phyloP scores from a whole-genome alignment of 2,797 vertebrate genomes.

The Falco biarmicus region DNA sequence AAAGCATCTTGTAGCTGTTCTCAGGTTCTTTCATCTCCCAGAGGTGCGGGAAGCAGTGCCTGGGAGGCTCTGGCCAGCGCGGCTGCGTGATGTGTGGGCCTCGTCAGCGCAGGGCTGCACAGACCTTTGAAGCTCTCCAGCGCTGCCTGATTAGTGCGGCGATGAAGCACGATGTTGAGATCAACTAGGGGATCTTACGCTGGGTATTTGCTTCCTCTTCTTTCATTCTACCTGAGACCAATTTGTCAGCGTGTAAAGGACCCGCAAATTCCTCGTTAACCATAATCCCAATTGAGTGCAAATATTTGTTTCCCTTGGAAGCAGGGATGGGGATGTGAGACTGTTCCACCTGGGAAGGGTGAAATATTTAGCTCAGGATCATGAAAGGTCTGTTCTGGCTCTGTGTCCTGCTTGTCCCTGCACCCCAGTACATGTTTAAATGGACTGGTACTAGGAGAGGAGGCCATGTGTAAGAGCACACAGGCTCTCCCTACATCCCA shows the following conservation, averaged over 20 bases:
- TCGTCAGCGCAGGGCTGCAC: background rate
- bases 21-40: constrained; percentile 11
- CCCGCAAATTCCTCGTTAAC: background rate
- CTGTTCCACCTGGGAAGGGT: background rate
- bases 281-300: background rate
- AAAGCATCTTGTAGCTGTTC: background rate
- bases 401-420: background rate
- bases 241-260: background rate
- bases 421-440: background rate
- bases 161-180: background rate
- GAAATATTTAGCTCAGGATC: background rate
- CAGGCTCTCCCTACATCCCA: background rate
- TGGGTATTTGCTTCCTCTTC: background rate
- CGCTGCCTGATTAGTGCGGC: background rate
- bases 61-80: background rate
- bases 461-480: background rate
- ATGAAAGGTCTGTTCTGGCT: background rate
- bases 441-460: rapidly evolving
- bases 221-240: background rate
- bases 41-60: background rate
- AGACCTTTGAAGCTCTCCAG: constrained; percentile 18
- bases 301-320: background rate
- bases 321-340: background rate
- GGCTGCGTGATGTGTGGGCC: background rate
- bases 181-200: background rate